phyloP scores from a whole-genome alignment of 1,140 invertebrate species.

The Pristionchus pacificus region DNA sequence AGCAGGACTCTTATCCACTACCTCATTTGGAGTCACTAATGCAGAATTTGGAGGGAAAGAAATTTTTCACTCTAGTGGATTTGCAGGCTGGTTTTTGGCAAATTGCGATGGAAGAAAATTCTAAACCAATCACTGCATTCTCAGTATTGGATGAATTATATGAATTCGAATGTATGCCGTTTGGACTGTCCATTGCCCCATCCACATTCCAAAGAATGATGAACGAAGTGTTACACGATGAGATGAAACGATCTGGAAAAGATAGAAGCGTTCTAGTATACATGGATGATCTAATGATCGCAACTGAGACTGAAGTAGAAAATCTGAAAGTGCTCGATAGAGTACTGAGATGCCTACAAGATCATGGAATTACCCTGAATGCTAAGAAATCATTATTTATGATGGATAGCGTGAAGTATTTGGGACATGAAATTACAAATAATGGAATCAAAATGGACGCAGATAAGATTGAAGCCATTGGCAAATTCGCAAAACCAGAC shows the following conservation, averaged over 20 bases:
- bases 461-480: constrained; percentile 5
- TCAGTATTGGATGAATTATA: constrained; percentile 20
- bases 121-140: constrained; percentile 28
- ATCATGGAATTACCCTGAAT: neutral
- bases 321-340: neutral
- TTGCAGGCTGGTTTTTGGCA: constrained; percentile 37
- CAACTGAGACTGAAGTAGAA: too few species aligned
- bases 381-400: constrained; percentile 13
- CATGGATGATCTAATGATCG: constrained; percentile 17
- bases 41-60: constrained; percentile 54
- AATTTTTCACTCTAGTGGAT: constrained; percentile 61
- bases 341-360: neutral
- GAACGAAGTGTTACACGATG: constrained; percentile 19
- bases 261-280: constrained; percentile 5
- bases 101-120: neutral
- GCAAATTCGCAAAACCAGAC: neutral
- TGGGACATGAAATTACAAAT: constrained; percentile 11
- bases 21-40: constrained; percentile 61
- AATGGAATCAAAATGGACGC: constrained; percentile 8
- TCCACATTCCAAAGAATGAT: constrained; percentile 26
- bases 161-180: constrained; percentile 30
- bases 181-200: constrained; percentile 25
- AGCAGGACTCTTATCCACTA: too few species aligned
- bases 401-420: neutral
- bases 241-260: neutral